These are phyloP conservation scores for Erpetoichthys calabaricus DNA, from an alignment of 2,797 vertebrate genomes.

Conservation along the genomic window DNA sequence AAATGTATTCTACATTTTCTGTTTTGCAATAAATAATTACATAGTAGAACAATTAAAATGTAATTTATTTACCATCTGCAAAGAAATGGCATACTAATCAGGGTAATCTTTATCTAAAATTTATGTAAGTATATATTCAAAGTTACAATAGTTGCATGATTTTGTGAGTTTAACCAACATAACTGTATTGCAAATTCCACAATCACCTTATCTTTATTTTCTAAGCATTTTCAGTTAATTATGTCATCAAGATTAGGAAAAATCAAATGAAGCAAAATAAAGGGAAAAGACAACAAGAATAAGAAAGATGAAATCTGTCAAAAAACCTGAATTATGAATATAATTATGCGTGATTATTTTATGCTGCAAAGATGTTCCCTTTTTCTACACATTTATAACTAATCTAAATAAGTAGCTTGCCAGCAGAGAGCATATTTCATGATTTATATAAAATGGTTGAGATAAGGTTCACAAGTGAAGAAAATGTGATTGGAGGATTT, in stretches of 20 bases:
- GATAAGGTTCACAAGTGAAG: slow-evolving; percentile 99
- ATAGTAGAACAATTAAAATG: too few relatives aligned
- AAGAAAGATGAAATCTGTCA: slow-evolving; percentile 98
- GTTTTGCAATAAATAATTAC: too few relatives aligned
- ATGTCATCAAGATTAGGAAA: slow-evolving; percentile 84
- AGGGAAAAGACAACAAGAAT: slow-evolving; percentile 92
- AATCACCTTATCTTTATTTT: slow-evolving; percentile 50
- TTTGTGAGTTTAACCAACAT: too few relatives aligned
- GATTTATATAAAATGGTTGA: slow-evolving; percentile 99
- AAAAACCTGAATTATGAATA: slow-evolving; percentile 97
- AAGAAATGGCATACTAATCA: too few relatives aligned
- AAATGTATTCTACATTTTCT: too few relatives aligned
- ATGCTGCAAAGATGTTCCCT: slow-evolving; percentile 92
- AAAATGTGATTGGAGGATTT: slow-evolving; percentile 99
- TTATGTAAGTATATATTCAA: too few relatives aligned
- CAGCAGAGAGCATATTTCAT: slow-evolving; percentile 82
- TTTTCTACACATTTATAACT: slow-evolving; percentile 97
- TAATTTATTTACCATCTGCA: too few relatives aligned
- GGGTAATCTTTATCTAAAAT: too few relatives aligned
- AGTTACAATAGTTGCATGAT: too few relatives aligned
- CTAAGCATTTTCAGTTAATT: slow-evolving; percentile 78
- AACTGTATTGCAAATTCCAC: too few relatives aligned
- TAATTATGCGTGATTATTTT: slow-evolving; percentile 99
- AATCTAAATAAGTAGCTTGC: slow-evolving; percentile 99
- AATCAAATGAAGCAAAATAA: slow-evolving; percentile 78